These are phyloP conservation scores for Myotis lucifugus DNA, from an alignment of 2,113 vertebrate species.

Conservation along the genomic window DNA sequence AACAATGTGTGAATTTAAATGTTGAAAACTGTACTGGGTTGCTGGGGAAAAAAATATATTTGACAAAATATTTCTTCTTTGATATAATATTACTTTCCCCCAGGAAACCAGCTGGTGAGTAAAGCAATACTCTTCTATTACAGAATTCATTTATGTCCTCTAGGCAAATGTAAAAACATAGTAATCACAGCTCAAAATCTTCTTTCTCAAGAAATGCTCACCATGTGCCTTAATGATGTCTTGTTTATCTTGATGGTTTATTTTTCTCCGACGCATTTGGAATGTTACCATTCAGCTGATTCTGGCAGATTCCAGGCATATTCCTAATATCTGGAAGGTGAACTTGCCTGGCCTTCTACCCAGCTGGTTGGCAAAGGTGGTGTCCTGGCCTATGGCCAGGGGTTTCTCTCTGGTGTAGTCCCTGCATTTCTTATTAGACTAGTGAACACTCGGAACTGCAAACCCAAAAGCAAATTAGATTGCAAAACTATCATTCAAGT, in stretches of 20 bases:
- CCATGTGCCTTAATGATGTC: slow-evolving; percentile 22
- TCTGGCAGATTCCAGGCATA: background rate
- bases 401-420: background rate
- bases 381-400: background rate
- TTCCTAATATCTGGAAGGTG: background rate
- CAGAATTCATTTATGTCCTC: slow-evolving; percentile 56
- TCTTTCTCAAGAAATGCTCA: slow-evolving; percentile 13
- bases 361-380: background rate
- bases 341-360: background rate
- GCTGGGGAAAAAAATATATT: slow-evolving; percentile 52
- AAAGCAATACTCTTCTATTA: slow-evolving; percentile 59
- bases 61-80: slow-evolving; percentile 73
- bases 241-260: slow-evolving; percentile 44
- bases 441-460: background rate
- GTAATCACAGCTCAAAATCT: slow-evolving; percentile 14
- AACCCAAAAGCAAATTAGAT: slow-evolving; percentile 34
- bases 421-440: background rate
- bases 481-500: background rate
- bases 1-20: slow-evolving; percentile 19
- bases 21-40: slow-evolving; percentile 56
- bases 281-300: background rate
- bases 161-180: slow-evolving; percentile 55
- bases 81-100: slow-evolving; percentile 62
- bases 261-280: slow-evolving; percentile 42
- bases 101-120: background rate